These are phyloP conservation scores for Sebastes itinus DNA, from an alignment of 2,797 vertebrate species.

Conservation along the genomic window DNA sequence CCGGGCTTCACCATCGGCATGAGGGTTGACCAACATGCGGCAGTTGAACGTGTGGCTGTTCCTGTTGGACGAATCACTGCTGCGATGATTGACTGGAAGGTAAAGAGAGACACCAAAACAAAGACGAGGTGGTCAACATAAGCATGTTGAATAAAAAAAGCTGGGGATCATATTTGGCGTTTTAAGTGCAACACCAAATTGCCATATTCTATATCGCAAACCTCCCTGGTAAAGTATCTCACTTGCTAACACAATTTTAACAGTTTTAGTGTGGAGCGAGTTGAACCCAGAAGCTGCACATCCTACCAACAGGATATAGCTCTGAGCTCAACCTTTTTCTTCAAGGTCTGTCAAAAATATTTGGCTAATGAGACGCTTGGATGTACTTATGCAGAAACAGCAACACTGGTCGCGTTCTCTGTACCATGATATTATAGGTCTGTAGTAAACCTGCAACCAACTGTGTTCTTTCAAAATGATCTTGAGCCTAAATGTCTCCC, in stretches of 20 bases:
- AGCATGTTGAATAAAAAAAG: neutral
- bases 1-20: constrained; percentile 84
- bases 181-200: neutral
- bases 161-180: neutral
- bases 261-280: neutral
- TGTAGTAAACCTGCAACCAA: neutral
- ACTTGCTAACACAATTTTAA: neutral
- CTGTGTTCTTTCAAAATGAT: neutral
- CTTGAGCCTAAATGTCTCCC: neutral
- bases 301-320: neutral
- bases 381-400: neutral
- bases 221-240: neutral
- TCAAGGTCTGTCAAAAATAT: neutral
- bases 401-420: neutral
- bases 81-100: constrained; percentile 86
- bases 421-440: neutral
- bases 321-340: neutral
- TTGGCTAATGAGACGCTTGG: neutral
- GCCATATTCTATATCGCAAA: neutral
- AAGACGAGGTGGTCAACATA: neutral
- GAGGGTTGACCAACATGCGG: constrained; percentile 94
- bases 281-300: neutral
- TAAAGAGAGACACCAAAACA: neutral
- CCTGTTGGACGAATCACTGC: constrained; percentile 87
- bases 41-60: constrained; percentile 98